Conservation (phyloP, 2,888 invertebrate genomes). For the Agonopterix arenella region DNA sequence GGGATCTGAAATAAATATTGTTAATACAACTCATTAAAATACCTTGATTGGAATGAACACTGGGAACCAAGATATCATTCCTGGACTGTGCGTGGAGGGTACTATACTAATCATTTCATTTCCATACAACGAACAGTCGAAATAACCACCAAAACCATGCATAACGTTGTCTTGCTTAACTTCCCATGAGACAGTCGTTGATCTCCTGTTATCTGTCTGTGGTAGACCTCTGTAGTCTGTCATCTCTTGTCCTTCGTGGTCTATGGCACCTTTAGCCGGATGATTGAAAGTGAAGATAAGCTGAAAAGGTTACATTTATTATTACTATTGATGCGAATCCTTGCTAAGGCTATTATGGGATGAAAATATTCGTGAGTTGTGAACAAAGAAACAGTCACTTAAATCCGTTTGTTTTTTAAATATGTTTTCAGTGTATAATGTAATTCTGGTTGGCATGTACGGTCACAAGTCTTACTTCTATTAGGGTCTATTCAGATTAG, state of each 20-base stretch:
- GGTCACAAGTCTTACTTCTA: too few relatives aligned
- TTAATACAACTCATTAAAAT: constrained; percentile 11
- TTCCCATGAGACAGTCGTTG: constrained; percentile 80
- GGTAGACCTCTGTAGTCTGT: constrained; percentile 81
- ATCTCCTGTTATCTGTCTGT: constrained; percentile 87
- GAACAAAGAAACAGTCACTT: too few relatives aligned
- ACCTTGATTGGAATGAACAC: constrained; percentile 94
- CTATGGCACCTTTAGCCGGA: constrained; percentile 84
- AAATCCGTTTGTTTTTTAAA: too few relatives aligned
- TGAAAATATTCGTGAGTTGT: too few relatives aligned
- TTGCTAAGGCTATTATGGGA: too few relatives aligned
- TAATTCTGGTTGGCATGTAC: too few relatives aligned
- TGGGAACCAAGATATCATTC: constrained; percentile 99
- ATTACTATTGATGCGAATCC: not conserved
- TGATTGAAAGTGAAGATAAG: constrained; percentile 92
- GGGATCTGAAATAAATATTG: not conserved
- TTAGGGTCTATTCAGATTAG: too few relatives aligned
- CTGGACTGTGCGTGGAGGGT: constrained; percentile 90
- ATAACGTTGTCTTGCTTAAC: constrained; percentile 86
- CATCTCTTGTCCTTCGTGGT: constrained; percentile 81
- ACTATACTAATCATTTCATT: constrained; percentile 92
- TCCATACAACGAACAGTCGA: constrained; percentile 91
- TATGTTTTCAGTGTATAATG: too few relatives aligned
- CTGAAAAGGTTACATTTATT: constrained; percentile 40
- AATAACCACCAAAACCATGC: constrained; percentile 98